Evolutionary conservation across 2,888 invertebrate genomes (phyloP).

Genomic region (Lithophane leautieri): DNA sequence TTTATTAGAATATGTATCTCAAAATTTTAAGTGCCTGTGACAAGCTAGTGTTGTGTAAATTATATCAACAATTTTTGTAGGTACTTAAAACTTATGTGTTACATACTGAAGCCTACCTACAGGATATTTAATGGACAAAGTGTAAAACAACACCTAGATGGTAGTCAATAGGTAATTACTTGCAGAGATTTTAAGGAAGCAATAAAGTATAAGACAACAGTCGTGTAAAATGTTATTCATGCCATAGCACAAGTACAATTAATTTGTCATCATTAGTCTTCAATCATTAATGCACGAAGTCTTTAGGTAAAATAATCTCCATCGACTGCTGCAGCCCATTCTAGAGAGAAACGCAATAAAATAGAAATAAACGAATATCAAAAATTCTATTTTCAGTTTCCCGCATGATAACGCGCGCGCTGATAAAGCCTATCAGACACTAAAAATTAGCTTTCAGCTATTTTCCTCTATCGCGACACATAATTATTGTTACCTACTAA

Average conservation of each 20-base stretch:
- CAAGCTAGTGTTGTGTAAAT: slow-evolving; percentile 9
- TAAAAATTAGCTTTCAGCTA: slow-evolving; percentile 8
- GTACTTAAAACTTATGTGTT: background rate
- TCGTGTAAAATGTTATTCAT: background rate
- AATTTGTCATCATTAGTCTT: background rate
- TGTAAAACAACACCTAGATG: slow-evolving; percentile 4
- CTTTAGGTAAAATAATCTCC: background rate
- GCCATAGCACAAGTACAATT: background rate
- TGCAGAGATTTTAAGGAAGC: slow-evolving; percentile 7
- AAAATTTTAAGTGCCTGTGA: slow-evolving; percentile 9
- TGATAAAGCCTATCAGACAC: background rate
- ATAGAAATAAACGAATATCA: background rate
- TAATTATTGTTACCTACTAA: slow-evolving; percentile 8
- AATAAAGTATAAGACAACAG: background rate
- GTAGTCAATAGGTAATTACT: slow-evolving; percentile 6
- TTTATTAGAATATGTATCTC: slow-evolving; percentile 15
- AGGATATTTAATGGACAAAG: background rate
- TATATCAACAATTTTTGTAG: slow-evolving; percentile 3
- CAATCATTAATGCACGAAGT: background rate
- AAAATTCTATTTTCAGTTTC: background rate
- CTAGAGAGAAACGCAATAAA: background rate
- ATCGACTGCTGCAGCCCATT: background rate
- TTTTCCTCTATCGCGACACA: background rate
- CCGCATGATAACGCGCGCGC: too few species aligned
- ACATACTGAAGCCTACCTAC: background rate